Evolutionary conservation across 1,140 invertebrate genomes (phyloP), one percentile per base, ranked within the genome.

Genomic region (Zelostemma sp.): DNA sequence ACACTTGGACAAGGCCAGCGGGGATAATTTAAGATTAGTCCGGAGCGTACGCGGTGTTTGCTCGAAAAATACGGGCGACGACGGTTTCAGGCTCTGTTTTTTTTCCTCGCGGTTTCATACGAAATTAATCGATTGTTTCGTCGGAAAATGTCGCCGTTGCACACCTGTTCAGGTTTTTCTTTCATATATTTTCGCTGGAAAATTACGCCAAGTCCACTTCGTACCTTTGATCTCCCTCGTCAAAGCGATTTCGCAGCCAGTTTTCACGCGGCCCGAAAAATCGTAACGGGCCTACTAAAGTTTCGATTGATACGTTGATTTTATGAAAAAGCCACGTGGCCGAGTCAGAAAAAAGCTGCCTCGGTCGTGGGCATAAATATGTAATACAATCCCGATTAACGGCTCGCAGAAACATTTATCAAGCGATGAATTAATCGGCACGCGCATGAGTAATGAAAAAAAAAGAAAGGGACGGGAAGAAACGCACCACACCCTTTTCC

Each of bases 371-470:
- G n/a, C n/a, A n/a, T 25, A 8, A 25, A 25, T 25, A 25, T 25
- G 21, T 25, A n/a, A 25, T 25, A 3, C 21, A 25, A 25, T 54
- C 9, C 40, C 54, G 68, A 67, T 72, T 60, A 67, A 72, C 66
- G 55, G 50, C 62, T 61, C 51, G 40, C 14, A 21, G n/a, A 6
- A 53, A 63, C 68, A 72, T 72, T 72, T 63, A 72, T 72, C 68
- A 72, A 72, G 33, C 49, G 38, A 58, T 63, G 63, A 62, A 67
- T 67, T 72, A 72, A 72, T 72, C 59, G 63, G 50, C 46, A 51
- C 50, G 60, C 68, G 60, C 68, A 59, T 67, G 68, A 63, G 59
- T 63, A 64, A 67, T 72, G 46, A 72, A 67, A 67, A 63, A 72
- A 63, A 67, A 35, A 6, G 63, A 58, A 58, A 63, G 59, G 54